These are phyloP conservation scores for Phengaris alcon DNA, from an alignment of 2,888 invertebrate genomes.

Conservation along the genomic window DNA sequence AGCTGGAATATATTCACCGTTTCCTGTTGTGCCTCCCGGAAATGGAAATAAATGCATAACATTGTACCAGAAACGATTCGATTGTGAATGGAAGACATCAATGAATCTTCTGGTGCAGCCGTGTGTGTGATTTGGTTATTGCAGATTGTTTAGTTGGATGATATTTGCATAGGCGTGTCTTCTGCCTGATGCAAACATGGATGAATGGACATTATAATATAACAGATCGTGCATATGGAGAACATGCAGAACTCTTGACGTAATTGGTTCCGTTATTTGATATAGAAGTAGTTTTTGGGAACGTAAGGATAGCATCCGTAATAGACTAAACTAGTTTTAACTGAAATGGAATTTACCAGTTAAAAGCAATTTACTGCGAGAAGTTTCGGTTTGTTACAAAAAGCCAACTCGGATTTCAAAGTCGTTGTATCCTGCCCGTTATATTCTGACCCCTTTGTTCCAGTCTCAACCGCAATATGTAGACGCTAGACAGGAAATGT, in stretches of 20 bases:
- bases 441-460: conserved; percentile 2
- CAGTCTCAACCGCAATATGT: background rate
- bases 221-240: background rate
- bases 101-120: background rate
- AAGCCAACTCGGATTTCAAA: conserved; percentile 6
- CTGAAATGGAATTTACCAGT: background rate
- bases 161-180: background rate
- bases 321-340: conserved; percentile 1
- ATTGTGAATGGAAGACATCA: conserved; percentile 3
- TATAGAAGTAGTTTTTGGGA: background rate
- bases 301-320: background rate
- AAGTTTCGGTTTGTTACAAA: background rate
- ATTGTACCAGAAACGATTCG: background rate
- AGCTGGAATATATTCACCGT: background rate
- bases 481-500: conserved; percentile 2
- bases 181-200: background rate
- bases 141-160: background rate
- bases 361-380: background rate
- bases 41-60: conserved; percentile 5
- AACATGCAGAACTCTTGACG: background rate
- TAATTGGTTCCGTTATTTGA: background rate
- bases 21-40: conserved; percentile 7
- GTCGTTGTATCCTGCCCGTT: background rate
- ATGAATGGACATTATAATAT: background rate
- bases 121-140: conserved; percentile 13